Percentiles rank a stretch among this genome's conserved stretches.
Evolutionary conservation across 2,797 vertebrate species (phyloP).

Genomic region (Hemibagrus guttatus): DNA sequence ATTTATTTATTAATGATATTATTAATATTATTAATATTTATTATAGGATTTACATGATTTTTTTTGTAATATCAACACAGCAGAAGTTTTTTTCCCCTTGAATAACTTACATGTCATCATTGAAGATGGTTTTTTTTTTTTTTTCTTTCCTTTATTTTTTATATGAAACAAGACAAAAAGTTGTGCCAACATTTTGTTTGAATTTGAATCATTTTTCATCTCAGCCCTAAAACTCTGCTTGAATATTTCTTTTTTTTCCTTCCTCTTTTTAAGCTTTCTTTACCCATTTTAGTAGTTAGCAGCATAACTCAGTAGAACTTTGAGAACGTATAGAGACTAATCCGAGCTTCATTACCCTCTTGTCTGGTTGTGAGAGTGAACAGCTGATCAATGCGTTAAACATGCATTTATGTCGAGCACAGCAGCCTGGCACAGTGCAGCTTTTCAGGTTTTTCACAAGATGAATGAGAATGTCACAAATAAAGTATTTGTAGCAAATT

Average conservation of each 20-base stretch:
- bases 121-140: not conserved
- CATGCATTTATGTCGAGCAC: not conserved
- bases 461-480: not conserved
- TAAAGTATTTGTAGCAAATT: not conserved
- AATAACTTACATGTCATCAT: not conserved
- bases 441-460: not conserved
- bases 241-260: not conserved
- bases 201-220: not conserved
- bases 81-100: too few species aligned
- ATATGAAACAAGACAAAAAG: not conserved
- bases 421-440: not conserved
- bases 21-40: too few species aligned
- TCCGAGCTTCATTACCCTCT: not conserved
- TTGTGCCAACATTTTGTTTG: too few species aligned
- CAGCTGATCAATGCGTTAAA: not conserved
- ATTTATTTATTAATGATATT: too few species aligned
- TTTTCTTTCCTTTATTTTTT: not conserved
- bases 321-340: not conserved
- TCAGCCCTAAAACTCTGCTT: not conserved
- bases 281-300: not conserved
- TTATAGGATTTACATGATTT: too few species aligned
- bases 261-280: not conserved
- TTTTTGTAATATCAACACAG: too few species aligned
- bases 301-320: not conserved
- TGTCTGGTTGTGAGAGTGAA: not conserved